Conservation (phyloP, 1,140 invertebrate species). For the Lethocerus indicus region DNA sequence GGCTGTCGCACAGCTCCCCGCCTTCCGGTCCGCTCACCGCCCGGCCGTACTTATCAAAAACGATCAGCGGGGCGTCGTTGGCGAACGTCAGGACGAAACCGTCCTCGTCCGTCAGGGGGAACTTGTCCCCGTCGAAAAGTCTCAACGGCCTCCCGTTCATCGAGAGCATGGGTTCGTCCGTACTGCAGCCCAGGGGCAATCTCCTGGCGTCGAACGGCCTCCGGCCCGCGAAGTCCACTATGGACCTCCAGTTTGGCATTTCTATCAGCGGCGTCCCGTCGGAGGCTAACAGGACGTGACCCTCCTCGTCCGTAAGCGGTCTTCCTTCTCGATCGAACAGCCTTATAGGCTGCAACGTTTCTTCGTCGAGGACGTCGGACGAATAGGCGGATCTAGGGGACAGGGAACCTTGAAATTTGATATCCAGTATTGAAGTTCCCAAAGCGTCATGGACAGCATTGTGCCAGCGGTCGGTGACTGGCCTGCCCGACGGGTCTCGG, state of each 20-base stretch:
- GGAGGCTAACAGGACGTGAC: not conserved
- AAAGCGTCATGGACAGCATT: no score
- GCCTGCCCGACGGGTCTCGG: no score
- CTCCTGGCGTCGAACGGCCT: not conserved
- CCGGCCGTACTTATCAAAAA: not conserved
- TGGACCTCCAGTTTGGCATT: no score
- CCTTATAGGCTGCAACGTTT: not conserved
- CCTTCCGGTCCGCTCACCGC: not conserved
- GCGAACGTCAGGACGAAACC: not conserved
- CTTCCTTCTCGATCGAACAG: not conserved
- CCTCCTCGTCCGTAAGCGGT: slow-evolving; percentile 1
- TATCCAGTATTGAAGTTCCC: no score
- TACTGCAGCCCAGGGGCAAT: not conserved
- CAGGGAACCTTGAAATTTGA: no score
- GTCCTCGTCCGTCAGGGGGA: not conserved
- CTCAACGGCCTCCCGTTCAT: not conserved
- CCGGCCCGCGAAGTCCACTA: not conserved
- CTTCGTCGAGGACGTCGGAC: no score
- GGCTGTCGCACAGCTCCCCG: not conserved
- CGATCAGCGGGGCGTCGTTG: not conserved
- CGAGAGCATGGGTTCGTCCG: not conserved
- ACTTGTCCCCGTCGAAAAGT: not conserved
- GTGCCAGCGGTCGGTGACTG: no score
- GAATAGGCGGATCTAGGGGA: no score
- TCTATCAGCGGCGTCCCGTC: no score